phyloP scores from a whole-genome alignment of 2,113 vertebrate species.

The Mesembrinibis cayennensis region DNA sequence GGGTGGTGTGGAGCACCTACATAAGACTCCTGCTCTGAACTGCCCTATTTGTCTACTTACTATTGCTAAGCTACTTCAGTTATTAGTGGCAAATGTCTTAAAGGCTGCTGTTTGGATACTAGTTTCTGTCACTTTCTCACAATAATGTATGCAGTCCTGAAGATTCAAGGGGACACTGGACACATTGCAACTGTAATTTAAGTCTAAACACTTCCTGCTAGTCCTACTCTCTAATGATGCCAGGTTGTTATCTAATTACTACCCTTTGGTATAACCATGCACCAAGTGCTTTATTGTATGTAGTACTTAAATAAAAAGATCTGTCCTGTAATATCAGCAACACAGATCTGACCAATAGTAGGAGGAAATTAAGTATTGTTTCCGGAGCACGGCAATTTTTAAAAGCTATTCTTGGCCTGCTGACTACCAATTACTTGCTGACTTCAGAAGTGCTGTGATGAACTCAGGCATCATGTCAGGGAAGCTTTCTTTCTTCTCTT shows the following conservation, averaged over 20 bases:
- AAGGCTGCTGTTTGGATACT: neutral
- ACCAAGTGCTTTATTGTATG: neutral
- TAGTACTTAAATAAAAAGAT: neutral
- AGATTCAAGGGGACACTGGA: neutral
- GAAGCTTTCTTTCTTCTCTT: neutral
- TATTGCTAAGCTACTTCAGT: neutral
- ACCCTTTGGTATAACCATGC: neutral
- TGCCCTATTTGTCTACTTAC: neutral
- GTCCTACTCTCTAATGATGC: neutral
- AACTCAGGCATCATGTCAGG: neutral
- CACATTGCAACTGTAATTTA: neutral
- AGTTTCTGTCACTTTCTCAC: neutral
- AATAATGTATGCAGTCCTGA: neutral
- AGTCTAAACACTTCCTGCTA: neutral
- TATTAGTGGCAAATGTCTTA: neutral
- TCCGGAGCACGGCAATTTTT: neutral
- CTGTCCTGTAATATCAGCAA: neutral
- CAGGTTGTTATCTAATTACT: neutral
- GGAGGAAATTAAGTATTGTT: neutral
- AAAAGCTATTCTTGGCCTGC: neutral
- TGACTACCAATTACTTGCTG: neutral
- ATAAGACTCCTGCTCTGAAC: neutral
- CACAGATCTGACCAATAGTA: neutral
- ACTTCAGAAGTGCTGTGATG: neutral
- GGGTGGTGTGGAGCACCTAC: neutral